Base-by-base conservation (phyloP, 35 echinoderm and acorn worm genomes). In the Stichopus chloronotus region DNA sequence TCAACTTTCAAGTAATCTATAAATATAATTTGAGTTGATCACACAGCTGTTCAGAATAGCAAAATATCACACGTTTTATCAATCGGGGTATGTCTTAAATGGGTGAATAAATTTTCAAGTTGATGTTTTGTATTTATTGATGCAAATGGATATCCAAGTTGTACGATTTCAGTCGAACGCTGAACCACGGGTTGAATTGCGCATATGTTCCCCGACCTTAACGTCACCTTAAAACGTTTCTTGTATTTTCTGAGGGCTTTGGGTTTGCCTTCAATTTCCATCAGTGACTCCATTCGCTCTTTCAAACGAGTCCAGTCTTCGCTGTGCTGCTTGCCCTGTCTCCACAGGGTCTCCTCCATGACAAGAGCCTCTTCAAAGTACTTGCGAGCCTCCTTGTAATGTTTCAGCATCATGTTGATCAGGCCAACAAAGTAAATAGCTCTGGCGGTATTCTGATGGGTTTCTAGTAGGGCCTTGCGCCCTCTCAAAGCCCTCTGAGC, bases 271-370 rank as follows among this genome's bases (percentile, higher is more conserved):
- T 93, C 90, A 30, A 56, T 94, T 3, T 81, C 87, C 57, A 98
- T 76, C 4, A 99, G 83, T 16, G 21, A 72, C n/a, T 81, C 58
- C 2, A 99, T 58, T 53, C 87, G 74, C 53, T 95, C 69, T 76
- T 96, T 96, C 9, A 99, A 77, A 10, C 78, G 88, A 3, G 92
- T 74, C 97, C 97, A 99, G 63, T 96, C 97, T 19, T 78, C 63
- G 56, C 95, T 96, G 56, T 99, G 95, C 17, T 92, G 93, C 88
- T 95, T 99, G 25, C 97, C 97, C 69, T 88, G 87, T 17, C 89
- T 86, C 97, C 97, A 99, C 19, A 99, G 61, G 4, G 90, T 68
- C 58, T 99, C 97, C 76, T 99, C 97, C 92, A 99, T 95, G 78
- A 79, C 21, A 55, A 99, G 84, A 9, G 97, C 95, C 82, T 96